These are phyloP conservation scores for Penaeus vannamei DNA, from an alignment of 1,140 invertebrate genomes.

Conservation along the genomic window DNA sequence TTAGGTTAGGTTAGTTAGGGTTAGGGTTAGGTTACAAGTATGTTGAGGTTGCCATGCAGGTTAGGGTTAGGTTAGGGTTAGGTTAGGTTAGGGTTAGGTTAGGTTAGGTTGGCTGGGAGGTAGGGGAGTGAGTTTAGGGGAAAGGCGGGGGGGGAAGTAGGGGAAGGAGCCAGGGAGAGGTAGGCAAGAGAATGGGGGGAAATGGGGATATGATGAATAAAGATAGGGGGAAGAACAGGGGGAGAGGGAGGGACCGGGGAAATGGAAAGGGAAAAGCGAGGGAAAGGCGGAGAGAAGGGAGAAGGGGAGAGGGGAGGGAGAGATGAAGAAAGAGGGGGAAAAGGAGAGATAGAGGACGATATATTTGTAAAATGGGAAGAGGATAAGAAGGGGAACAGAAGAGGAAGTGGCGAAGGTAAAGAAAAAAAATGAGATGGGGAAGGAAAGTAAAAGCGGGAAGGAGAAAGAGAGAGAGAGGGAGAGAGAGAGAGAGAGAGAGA, in stretches of 20 bases:
- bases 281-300: conserved; percentile 3
- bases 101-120: no score
- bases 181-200: no score
- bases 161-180: no score
- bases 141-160: no score
- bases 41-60: no score
- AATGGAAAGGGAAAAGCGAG: conserved; percentile 2
- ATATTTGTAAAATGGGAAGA: neutral
- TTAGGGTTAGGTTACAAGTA: no score
- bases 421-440: neutral
- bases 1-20: no score
- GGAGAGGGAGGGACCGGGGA: no score
- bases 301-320: neutral
- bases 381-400: neutral
- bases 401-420: neutral
- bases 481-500: neutral
- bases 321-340: neutral
- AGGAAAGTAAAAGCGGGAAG: neutral
- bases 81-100: no score
- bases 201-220: no score
- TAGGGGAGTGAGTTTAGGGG: no score
- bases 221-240: neutral
- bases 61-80: no score
- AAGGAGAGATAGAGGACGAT: neutral
- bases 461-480: neutral